Evolutionary conservation across 2,888 invertebrate species (phyloP).

Genomic region (Subacronicta megacephala): DNA sequence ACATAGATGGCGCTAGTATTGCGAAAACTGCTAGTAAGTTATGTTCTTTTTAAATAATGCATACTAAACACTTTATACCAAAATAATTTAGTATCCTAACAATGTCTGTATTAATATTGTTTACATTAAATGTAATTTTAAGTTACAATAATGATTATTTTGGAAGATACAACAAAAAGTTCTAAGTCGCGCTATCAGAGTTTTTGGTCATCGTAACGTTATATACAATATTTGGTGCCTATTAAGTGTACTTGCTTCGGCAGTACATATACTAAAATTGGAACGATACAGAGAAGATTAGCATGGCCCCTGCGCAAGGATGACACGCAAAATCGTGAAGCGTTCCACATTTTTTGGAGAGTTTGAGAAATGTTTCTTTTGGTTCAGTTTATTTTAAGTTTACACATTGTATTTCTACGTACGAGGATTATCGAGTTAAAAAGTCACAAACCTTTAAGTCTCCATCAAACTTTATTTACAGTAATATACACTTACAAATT

Average conservation of each 20-base stretch:
- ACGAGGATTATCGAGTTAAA: too few relatives aligned
- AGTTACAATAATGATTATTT: rapidly evolving
- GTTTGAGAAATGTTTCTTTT: not conserved
- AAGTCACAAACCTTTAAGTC: not conserved
- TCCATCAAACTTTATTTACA: conserved; percentile 5
- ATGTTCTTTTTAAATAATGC: not conserved
- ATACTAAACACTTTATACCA: not conserved
- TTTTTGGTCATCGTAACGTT: conserved; percentile 24
- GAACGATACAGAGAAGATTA: conserved; percentile 81
- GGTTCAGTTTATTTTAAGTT: too few relatives aligned
- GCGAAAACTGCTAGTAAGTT: not conserved
- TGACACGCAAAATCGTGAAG: conserved; percentile 82
- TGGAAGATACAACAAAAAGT: not conserved
- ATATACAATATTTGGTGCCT: not conserved
- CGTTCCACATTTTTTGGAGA: conserved; percentile 77
- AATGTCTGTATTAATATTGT: too few relatives aligned
- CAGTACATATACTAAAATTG: conserved; percentile 81
- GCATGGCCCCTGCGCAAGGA: conserved; percentile 83
- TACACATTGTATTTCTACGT: too few relatives aligned
- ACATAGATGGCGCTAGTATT: conserved; percentile 37
- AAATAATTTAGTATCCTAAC: rapidly evolving
- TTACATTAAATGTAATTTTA: not conserved
- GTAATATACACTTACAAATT: not conserved
- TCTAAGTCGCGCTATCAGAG: conserved; percentile 40
- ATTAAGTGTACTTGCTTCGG: conserved; percentile 72